These are phyloP conservation scores for Cassiopea xamachana DNA, from an alignment of 30 jellyfish, hydroid and myxozoan species.

Conservation along the genomic window DNA sequence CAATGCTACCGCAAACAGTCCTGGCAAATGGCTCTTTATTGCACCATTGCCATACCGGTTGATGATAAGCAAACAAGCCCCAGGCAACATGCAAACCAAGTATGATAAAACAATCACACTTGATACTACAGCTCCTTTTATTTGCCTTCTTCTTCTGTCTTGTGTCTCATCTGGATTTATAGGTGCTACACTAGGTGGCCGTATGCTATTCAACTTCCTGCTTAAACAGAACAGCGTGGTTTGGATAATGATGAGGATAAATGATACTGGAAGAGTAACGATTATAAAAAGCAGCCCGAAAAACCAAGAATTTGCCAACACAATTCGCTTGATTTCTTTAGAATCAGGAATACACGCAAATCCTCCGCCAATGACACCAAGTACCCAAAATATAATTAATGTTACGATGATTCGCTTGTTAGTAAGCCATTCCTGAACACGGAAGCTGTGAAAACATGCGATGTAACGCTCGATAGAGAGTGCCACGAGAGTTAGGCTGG, in stretches of 20 bases:
- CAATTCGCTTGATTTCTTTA: too few relatives aligned
- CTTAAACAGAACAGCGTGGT: not conserved
- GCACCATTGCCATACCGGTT: accelerated
- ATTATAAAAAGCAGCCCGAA: not conserved
- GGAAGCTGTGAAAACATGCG: slow-evolving; percentile 18
- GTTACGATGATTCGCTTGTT: not conserved
- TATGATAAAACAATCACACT: not conserved
- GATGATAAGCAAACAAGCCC: not conserved
- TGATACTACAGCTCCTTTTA: not conserved
- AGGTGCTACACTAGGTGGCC: not conserved
- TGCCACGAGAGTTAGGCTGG: not conserved
- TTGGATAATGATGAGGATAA: not conserved
- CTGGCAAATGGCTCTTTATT: not conserved
- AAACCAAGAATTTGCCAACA: not conserved
- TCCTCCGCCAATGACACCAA: not conserved
- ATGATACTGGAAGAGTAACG: not conserved
- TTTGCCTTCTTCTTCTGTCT: not conserved
- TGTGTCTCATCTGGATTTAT: not conserved
- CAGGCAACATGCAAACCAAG: slow-evolving; percentile 1
- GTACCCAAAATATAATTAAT: not conserved
- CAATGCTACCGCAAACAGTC: not conserved
- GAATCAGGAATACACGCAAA: not conserved
- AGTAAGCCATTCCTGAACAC: not conserved
- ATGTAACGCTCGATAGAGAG: slow-evolving; percentile 28
- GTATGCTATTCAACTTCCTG: not conserved